Base-by-base conservation (phyloP, 2,888 invertebrate genomes). In the Temnothorax rugatulus region DNA sequence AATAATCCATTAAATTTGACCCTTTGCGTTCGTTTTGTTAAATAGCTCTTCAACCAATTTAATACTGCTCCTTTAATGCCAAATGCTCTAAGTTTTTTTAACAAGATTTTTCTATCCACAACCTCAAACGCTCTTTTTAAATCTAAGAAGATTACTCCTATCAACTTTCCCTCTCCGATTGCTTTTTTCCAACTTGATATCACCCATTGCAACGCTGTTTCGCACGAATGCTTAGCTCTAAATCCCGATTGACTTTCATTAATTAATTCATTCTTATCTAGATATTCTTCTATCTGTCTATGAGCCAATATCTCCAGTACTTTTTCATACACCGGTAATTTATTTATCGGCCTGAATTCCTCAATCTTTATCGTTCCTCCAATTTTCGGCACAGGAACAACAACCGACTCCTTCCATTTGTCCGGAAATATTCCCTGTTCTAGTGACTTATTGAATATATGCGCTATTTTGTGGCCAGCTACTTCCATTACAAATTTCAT, bases 61-160 rank as follows among this genome's bases (percentile, higher is more conserved):
- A 81, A 11, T 13, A 57, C 61, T 44, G 8, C 1, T 11, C 47
- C 69, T 9, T 69, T 54, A n/a, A 79, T 13, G 2, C 79, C 61
- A 79, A 47, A 79, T 29, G 34, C n/a, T 13, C 15, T 41, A 11
- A 79, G 29, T 59, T 79, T 79, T 2, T 69, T 69, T 9, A 79
- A 44, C 18, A 81, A 5, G 0, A 66, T 81, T 21, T 79, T 21
- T 54, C 59, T 64, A 47, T 89, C 73, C 2, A 86, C 59, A 47
- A 83, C 73, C 68, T 86, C 87, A 71, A 83, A 86, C 4, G 87
- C 84, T 50, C 88, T 64, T 77, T 71, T 86, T 54, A 86, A 25
- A 52, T 89, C 87, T 54, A 89, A 66, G 63, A 89, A 88, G 2
- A 87, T 59, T 11, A 75, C 82, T 21, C 85, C 52, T 34, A 85